Evolutionary conservation across 1,140 invertebrate species (phyloP), one percentile per base, ranked within the genome.

Genomic region (Drosophila arizonae): DNA sequence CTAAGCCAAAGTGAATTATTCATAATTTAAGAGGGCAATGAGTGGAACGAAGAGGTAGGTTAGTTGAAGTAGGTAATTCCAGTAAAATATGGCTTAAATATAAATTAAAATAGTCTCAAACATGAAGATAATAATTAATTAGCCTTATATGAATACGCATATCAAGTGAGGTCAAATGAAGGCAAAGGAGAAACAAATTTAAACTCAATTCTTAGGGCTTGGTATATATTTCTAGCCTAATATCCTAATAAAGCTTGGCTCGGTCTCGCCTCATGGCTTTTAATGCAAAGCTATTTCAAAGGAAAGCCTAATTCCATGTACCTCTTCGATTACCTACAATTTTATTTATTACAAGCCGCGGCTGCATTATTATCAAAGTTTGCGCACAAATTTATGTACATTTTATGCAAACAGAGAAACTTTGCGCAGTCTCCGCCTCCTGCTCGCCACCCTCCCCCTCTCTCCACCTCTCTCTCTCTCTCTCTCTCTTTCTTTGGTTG

Each of bases 1-100:
- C 81, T 86, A 81, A 81, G 70, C 69, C 63, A 66, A 76, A 74
- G 70, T 52, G 70, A 77, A 75, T 81, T 74, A 86, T 81, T 81
- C 74, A 74, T 80, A 77, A 80, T 74, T 79, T 68, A 64, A 65
- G 48, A 39, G 48, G 48, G 50, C 41, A 39, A 39, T 8, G 36
- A 39, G 33, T 24, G 58, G 52, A 41, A 21, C 11, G 39, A 6
- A 36, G 2, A 33, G n/a, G 8, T 17, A 17, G n/a, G n/a, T 11
- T 30, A 50, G 65, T 36, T 43, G 5, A 36, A 54, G 36, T 26
- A 13, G 48, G 8, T 2, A 36, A 10, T 6, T 2, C 8, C n/a
- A 33, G 33, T 0, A 6, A 8, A 33, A 2, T 9, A 2, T 10
- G 6, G 33, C 8, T 9, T 33, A 9, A 8, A 33, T 33, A 33